These are phyloP conservation scores for Crocuta crocuta DNA, from an alignment of 2,113 vertebrate species.

Conservation along the genomic window DNA sequence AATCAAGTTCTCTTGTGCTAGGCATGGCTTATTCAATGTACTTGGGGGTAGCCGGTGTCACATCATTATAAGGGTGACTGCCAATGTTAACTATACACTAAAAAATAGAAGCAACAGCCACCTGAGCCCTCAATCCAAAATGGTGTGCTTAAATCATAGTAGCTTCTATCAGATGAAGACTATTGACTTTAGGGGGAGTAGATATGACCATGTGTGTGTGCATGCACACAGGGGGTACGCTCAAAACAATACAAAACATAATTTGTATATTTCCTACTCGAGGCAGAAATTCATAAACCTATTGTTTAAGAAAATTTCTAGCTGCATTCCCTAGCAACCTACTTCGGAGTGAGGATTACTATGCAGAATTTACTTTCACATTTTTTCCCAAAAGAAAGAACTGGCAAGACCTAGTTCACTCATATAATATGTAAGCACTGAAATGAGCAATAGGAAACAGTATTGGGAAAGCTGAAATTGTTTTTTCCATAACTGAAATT, in stretches of 20 bases:
- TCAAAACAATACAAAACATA: slow-evolving; percentile 55
- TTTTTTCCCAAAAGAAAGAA: slow-evolving; percentile 40
- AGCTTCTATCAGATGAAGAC: slow-evolving; percentile 66
- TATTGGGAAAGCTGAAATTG: neutral
- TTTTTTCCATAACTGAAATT: slow-evolving; percentile 17
- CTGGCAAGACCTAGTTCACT: neutral
- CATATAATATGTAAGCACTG: neutral
- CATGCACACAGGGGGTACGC: neutral
- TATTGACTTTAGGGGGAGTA: slow-evolving; percentile 57
- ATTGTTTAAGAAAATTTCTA: slow-evolving; percentile 47
- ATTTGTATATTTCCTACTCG: neutral
- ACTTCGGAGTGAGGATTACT: neutral
- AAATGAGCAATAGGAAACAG: neutral
- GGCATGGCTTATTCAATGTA: slow-evolving; percentile 76
- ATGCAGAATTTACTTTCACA: slow-evolving; percentile 17
- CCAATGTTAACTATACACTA: slow-evolving; percentile 89
- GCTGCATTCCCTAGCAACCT: neutral
- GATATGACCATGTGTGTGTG: neutral
- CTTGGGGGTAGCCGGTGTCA: slow-evolving; percentile 80
- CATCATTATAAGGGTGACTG: slow-evolving; percentile 91
- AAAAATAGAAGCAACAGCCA: slow-evolving; percentile 87
- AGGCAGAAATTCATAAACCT: slow-evolving; percentile 10
- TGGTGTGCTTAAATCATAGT: slow-evolving; percentile 66
- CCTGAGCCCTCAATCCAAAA: slow-evolving; percentile 86
- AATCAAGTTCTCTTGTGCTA: slow-evolving; percentile 82